Evolutionary conservation across 2,888 invertebrate genomes (phyloP).

Genomic region (Beris chalybata): DNA sequence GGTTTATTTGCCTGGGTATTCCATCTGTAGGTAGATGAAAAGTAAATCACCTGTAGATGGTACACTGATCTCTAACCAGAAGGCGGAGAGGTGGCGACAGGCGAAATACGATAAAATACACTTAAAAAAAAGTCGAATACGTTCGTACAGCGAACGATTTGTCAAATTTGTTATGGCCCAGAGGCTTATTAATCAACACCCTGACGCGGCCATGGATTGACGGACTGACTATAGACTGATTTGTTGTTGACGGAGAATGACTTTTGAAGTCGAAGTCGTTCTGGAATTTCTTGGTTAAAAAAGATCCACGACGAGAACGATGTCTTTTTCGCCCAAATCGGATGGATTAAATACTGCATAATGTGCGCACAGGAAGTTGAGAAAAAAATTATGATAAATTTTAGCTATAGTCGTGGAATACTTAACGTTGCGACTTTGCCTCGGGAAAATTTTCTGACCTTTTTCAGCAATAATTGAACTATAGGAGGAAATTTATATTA

Average conservation of each 20-base stretch:
- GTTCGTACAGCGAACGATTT: slow-evolving; percentile 31
- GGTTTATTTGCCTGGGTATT: slow-evolving; percentile 5
- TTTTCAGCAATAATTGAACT: too few relatives aligned
- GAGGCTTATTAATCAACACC: slow-evolving; percentile 38
- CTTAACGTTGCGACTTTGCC: too few relatives aligned
- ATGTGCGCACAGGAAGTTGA: too few relatives aligned
- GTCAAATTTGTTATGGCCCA: slow-evolving; percentile 39
- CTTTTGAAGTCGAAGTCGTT: neutral
- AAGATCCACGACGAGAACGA: too few relatives aligned
- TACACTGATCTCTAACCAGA: slow-evolving; percentile 3
- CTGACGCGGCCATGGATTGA: slow-evolving; percentile 11
- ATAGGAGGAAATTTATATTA: too few relatives aligned
- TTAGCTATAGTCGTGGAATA: too few relatives aligned
- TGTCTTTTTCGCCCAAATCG: too few relatives aligned
- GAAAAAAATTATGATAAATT: too few relatives aligned
- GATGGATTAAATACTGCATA: too few relatives aligned
- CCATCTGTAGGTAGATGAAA: slow-evolving; percentile 11
- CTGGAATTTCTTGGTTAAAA: too few relatives aligned
- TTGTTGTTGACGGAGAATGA: slow-evolving; percentile 16
- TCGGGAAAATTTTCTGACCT: too few relatives aligned
- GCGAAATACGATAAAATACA: slow-evolving; percentile 12
- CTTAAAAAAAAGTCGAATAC: slow-evolving; percentile 6
- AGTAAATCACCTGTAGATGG: slow-evolving; percentile 36
- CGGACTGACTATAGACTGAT: slow-evolving; percentile 3
- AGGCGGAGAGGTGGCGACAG: slow-evolving; percentile 31